A percentile compares a stretch with the other conserved stretches of the same genome.
phyloP scores from a whole-genome alignment of 2,797 vertebrate species.

The Phalanger gymnotis region DNA sequence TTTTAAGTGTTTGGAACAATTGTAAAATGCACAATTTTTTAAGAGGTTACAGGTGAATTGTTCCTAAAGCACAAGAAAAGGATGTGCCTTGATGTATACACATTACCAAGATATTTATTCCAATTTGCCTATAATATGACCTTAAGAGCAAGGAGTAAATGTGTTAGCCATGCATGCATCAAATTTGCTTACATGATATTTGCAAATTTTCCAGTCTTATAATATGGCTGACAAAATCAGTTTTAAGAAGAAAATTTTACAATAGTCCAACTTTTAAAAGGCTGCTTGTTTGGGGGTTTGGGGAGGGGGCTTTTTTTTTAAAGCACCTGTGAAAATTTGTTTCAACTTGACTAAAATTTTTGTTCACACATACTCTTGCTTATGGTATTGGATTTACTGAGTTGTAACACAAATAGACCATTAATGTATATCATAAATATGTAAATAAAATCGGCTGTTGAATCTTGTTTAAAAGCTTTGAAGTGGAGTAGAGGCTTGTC shows the following conservation, averaged over 20 bases:
- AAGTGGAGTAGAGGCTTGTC: constrained; percentile 35
- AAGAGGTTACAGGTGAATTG: constrained; percentile 67
- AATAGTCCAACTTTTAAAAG: constrained; percentile 66
- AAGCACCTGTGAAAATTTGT: constrained; percentile 63
- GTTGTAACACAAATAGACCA: constrained; percentile 46
- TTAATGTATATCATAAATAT: constrained; percentile 73
- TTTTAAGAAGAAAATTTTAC: constrained; percentile 66
- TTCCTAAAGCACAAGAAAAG: constrained; percentile 79
- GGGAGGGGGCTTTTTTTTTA: constrained; percentile 19
- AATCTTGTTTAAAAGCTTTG: constrained; percentile 72
- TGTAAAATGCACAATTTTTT: constrained; percentile 65
- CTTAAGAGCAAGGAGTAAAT: constrained; percentile 68
- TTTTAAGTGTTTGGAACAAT: constrained; percentile 68
- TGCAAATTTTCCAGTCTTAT: constrained; percentile 65
- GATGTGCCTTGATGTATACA: constrained; percentile 81
- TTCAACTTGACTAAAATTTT: constrained; percentile 65
- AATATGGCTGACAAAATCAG: constrained; percentile 64
- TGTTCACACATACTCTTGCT: constrained; percentile 64
- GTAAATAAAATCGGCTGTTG: constrained; percentile 76
- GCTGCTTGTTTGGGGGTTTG: constrained; percentile 61
- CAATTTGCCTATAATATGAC: constrained; percentile 69
- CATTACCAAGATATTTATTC: constrained; percentile 64
- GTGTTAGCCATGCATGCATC: constrained; percentile 70
- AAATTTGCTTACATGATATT: constrained; percentile 66
- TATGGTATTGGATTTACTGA: constrained; percentile 65